Evolutionary conservation across 2,888 invertebrate genomes (phyloP).

Genomic region (Choristoneura rosaceana): DNA sequence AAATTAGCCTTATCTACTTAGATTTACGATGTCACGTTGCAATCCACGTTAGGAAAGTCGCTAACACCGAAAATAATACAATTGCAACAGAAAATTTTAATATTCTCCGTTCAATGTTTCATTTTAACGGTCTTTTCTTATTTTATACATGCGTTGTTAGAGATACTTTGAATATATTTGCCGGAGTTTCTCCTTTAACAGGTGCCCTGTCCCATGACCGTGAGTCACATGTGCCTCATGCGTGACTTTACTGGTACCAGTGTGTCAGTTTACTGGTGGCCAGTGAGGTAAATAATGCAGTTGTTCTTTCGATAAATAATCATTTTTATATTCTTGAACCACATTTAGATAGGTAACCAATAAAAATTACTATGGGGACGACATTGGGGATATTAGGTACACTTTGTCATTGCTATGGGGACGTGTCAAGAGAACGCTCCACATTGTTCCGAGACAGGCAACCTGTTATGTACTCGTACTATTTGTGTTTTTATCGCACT

Average conservation of each 20-base stretch:
- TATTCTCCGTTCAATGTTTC: slow-evolving; percentile 7
- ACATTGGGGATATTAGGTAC: too few relatives aligned
- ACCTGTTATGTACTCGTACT: background rate
- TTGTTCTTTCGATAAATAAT: too few relatives aligned
- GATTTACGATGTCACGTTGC: slow-evolving; percentile 29
- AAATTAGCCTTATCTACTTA: background rate
- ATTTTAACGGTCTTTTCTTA: background rate
- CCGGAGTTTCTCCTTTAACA: too few relatives aligned
- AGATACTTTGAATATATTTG: background rate
- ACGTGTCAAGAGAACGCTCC: too few relatives aligned
- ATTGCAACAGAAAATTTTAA: slow-evolving; percentile 19
- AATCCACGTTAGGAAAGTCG: background rate
- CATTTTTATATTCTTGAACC: background rate
- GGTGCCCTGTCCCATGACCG: too few relatives aligned
- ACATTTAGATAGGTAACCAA: background rate
- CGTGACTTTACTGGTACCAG: too few relatives aligned
- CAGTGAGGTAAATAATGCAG: too few relatives aligned
- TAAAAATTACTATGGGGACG: too few relatives aligned
- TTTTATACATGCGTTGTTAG: slow-evolving; percentile 18
- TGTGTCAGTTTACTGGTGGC: too few relatives aligned
- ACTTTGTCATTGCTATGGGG: too few relatives aligned
- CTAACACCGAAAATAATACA: background rate
- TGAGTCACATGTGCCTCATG: too few relatives aligned
- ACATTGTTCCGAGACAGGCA: too few relatives aligned
- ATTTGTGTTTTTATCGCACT: slow-evolving; percentile 28